Percentiles rank a stretch among this genome's conserved stretches.
Evolutionary conservation across 2,113 vertebrate species (phyloP).

Genomic region (Callospermophilus lateralis): DNA sequence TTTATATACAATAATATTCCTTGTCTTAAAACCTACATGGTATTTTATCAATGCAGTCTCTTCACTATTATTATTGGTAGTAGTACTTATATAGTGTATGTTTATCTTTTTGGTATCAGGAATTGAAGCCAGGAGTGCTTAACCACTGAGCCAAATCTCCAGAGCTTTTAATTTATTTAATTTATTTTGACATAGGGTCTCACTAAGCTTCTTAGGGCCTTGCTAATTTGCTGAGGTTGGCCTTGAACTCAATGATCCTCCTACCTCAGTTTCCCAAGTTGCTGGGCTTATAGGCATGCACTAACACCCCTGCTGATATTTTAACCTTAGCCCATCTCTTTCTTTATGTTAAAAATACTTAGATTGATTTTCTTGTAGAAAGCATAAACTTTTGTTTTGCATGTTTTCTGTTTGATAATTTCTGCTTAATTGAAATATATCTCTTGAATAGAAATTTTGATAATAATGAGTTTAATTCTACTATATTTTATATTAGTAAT

Average conservation of each 20-base stretch:
- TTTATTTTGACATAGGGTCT: too few relatives aligned
- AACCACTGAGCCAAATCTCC: too few relatives aligned
- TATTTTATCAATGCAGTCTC: not conserved
- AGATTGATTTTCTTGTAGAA: not conserved
- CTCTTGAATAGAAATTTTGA: not conserved
- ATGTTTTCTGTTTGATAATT: not conserved
- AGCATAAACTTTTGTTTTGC: not conserved
- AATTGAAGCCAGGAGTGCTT: too few relatives aligned
- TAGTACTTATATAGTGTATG: too few relatives aligned
- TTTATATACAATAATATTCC: not conserved
- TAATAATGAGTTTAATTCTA: not conserved
- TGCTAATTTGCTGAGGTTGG: too few relatives aligned
- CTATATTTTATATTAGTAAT: not conserved
- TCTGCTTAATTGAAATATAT: not conserved
- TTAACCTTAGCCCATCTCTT: not conserved
- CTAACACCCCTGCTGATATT: not conserved
- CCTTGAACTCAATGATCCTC: too few relatives aligned
- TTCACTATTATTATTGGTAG: not conserved
- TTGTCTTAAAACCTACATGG: not conserved
- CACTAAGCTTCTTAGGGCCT: too few relatives aligned
- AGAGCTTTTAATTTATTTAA: too few relatives aligned
- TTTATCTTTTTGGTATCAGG: too few relatives aligned
- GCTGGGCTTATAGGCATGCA: too few relatives aligned
- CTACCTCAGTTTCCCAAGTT: too few relatives aligned
- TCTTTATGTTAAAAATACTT: not conserved